Percentiles rank a stretch among this genome's conserved stretches.
Conservation (phyloP, 2,888 invertebrate species). For the Catonia carolina region DNA sequence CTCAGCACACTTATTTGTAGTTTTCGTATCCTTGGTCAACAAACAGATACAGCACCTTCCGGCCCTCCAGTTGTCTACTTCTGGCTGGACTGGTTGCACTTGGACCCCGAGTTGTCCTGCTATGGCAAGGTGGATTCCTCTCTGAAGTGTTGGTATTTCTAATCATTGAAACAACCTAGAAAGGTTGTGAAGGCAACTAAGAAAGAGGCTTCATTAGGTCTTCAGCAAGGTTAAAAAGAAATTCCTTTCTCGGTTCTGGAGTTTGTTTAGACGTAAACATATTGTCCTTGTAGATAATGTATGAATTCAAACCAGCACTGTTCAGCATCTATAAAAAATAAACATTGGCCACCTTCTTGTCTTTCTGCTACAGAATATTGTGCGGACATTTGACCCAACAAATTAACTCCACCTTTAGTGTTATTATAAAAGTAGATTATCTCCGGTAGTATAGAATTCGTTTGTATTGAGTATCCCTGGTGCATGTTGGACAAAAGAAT, state of each 20-base stretch:
- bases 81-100: slow-evolving; percentile 11
- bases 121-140: slow-evolving; percentile 15
- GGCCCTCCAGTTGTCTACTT: slow-evolving; percentile 17
- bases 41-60: slow-evolving; percentile 18
- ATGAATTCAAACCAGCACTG: slow-evolving; percentile 8
- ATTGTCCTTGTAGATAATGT: slow-evolving; percentile 10
- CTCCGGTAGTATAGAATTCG: neutral
- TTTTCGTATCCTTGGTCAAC: slow-evolving; percentile 12
- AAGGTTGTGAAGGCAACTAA: too few species aligned
- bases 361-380: slow-evolving; percentile 10
- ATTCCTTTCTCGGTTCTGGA: slow-evolving; percentile 14
- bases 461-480: neutral
- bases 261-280: slow-evolving; percentile 10
- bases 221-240: slow-evolving; percentile 21
- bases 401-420: slow-evolving; percentile 9
- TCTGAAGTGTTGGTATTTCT: slow-evolving; percentile 7
- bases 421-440: slow-evolving; percentile 14
- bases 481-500: slow-evolving; percentile 12
- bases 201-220: slow-evolving; percentile 18
- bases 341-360: slow-evolving; percentile 13
- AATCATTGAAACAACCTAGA: slow-evolving; percentile 17
- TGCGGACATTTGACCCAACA: slow-evolving; percentile 14
- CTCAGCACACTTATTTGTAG: slow-evolving; percentile 12
- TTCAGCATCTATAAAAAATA: slow-evolving; percentile 15
- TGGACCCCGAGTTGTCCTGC: slow-evolving; percentile 16